phyloP scores from a whole-genome alignment of 1,140 invertebrate species.

The Drosophila kikkawai region DNA sequence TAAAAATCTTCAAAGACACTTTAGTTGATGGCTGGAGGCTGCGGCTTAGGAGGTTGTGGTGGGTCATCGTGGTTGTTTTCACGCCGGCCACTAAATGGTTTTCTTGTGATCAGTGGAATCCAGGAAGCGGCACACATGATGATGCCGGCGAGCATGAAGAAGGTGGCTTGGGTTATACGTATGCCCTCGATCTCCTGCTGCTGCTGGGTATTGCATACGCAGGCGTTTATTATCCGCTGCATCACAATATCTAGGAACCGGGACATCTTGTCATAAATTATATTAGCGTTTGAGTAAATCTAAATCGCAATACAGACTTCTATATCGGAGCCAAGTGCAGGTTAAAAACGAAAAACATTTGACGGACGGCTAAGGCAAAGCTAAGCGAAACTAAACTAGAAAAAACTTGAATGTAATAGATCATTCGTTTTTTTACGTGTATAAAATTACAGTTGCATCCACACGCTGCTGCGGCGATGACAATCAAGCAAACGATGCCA shows the following conservation, averaged over 20 bases:
- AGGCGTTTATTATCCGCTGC: background rate
- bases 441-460: conserved; percentile 38
- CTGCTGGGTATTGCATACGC: background rate
- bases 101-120: background rate
- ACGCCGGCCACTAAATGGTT: too few relatives aligned
- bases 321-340: background rate
- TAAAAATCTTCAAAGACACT: background rate
- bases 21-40: background rate
- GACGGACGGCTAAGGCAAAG: background rate
- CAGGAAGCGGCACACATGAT: background rate
- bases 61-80: background rate
- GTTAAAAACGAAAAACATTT: background rate
- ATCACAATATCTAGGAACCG: background rate
- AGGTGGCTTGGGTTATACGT: background rate
- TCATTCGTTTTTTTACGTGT: background rate
- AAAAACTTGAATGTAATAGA: background rate
- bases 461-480: conserved; percentile 42
- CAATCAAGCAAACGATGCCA: conserved; percentile 69
- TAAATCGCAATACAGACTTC: background rate
- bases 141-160: background rate
- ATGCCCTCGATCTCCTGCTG: background rate
- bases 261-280: background rate
- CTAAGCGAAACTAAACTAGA: too few relatives aligned
- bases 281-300: background rate
- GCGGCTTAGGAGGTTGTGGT: background rate